Base-by-base conservation (phyloP, 2,113 vertebrate species). In the Ictalurus punctatus region DNA sequence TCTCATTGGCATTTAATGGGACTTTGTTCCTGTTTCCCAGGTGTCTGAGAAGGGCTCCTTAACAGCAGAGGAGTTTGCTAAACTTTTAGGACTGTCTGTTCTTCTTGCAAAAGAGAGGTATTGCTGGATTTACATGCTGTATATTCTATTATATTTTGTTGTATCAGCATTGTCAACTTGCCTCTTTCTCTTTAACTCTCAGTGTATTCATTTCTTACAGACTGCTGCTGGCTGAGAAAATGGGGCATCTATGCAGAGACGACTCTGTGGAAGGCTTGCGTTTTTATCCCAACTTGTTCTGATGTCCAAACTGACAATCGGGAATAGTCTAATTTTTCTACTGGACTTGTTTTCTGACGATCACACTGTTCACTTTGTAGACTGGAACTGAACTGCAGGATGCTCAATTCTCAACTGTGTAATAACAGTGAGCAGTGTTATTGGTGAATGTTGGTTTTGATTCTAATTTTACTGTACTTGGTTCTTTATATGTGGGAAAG, bases 181-280 rank as follows among this genome's bases (percentile, higher is more conserved):
- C 37, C 17, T 3, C 1, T 67, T 34, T 56, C 78, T 79, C 23
- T 27, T 34, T 27, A 89, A n/a, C 52, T 67, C 30, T 85, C 56
- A 65, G 6, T 48, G 14, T 21, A 23, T 85, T 84, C 71, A 21
- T 5, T 10, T 84, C 27, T 92, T 91, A 84, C 91, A 99, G 98
- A 93, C 93, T 99, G 91, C 94, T 99, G 78, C 96, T 99, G 90
- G 97, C 98, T 81, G 98, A 99, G 95, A 99, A 99, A 94, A 97
- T 98, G 97, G 98, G 98, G 27, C 98, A 98, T 89, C 95, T 99
- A 92, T 99, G 98, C 93, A 94, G 98, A 93, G 98, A 99, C 30
- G 98, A 99, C 94, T 99, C 97, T 1, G 98, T 99, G 54, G 98
- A 99, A 96, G 97, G 98, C 90, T 94, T 99, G 92, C 96, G 98